phyloP scores from a whole-genome alignment of 2,113 vertebrate species.

The Brachyistius frenatus region DNA sequence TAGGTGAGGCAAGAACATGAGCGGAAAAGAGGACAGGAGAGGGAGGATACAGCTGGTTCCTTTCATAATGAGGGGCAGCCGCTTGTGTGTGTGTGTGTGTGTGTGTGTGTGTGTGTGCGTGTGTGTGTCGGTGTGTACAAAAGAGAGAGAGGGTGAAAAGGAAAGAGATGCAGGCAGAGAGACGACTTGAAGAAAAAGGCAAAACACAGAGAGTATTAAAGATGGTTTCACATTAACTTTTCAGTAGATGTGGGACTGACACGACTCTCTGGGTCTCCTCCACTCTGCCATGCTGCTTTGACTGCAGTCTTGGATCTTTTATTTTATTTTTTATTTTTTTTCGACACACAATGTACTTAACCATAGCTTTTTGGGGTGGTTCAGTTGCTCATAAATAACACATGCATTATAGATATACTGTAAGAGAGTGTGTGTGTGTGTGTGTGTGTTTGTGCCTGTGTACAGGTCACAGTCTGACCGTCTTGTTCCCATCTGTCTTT shows the following conservation, averaged over 20 bases:
- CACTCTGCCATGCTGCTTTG: conserved; percentile 39
- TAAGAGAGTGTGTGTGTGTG: conserved; percentile 42
- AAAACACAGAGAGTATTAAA: conserved; percentile 61
- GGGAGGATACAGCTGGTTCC: conserved; percentile 69
- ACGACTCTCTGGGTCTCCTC: conserved; percentile 40
- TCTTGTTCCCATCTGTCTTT: conserved; percentile 83
- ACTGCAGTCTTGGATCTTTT: conserved; percentile 42
- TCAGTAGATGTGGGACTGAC: conserved; percentile 72
- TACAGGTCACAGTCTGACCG: conserved; percentile 72
- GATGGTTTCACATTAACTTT: conserved; percentile 78
- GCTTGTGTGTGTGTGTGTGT: conserved; percentile 36
- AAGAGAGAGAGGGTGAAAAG: neutral
- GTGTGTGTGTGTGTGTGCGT: conserved; percentile 34
- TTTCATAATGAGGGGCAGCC: conserved; percentile 67
- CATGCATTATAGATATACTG: conserved; percentile 76
- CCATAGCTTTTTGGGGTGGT: conserved; percentile 42
- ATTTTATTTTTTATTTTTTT: conserved; percentile 8
- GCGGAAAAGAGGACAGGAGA: conserved; percentile 43
- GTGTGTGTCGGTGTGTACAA: conserved; percentile 20
- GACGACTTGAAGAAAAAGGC: conserved; percentile 24
- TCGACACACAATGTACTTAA: conserved; percentile 48
- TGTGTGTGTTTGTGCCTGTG: conserved; percentile 36
- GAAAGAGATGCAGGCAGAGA: conserved; percentile 30
- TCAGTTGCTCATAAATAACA: conserved; percentile 69
- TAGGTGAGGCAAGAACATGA: conserved; percentile 60